Base-by-base conservation (phyloP, 2,113 vertebrate genomes). In the Romanogobio albipinnatus region DNA sequence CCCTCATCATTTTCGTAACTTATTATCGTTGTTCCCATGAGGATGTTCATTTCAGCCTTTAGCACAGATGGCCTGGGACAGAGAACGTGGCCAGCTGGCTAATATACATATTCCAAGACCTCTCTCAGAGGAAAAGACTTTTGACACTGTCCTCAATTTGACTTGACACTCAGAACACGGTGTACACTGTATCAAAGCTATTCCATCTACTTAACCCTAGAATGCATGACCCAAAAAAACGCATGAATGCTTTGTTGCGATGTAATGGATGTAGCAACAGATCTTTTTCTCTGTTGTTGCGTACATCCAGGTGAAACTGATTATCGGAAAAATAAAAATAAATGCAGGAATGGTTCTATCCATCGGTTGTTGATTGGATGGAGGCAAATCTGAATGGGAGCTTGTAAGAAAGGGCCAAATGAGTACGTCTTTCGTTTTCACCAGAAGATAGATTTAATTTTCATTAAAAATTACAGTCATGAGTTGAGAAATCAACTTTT, bases 71-170 rank as follows among this genome's bases (percentile, higher is more conserved):
- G 58, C 36, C 58, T 19, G 39, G 39, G 58, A 19, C 77, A 10
- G 36, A 19, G 58, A 36, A 79, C 14, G 45, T 29, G 77, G 43
- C 39, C 77, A 79, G 39, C 39, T 47, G 77, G 77, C 39, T 79
- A 26, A 79, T 64, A n/a, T 45, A 64, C 22, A 79, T 79, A 79
- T 79, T 62, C 39, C 58, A 47, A 78, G 56, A 78, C 22, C n/a
- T 47, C 13, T 79, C 58, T 62, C 77, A 19, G 36, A 79, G 77
- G 58, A 79, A 14, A 45, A 62, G 39, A 10, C 39, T 47, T 79
- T 62, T 62, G 77, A 79, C 58, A 47, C 77, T 5, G 39, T 45
- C 58, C 76, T 61, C n/a, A 24, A 6, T 79, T n/a, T 79, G 58
- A 79, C 76, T 73, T 79, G 76, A 62, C 58, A 79, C n/a, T 43